Evolutionary conservation across 1,140 invertebrate genomes (phyloP), one percentile per base, ranked within the genome.

Genomic region (Bombus difficillimus): DNA sequence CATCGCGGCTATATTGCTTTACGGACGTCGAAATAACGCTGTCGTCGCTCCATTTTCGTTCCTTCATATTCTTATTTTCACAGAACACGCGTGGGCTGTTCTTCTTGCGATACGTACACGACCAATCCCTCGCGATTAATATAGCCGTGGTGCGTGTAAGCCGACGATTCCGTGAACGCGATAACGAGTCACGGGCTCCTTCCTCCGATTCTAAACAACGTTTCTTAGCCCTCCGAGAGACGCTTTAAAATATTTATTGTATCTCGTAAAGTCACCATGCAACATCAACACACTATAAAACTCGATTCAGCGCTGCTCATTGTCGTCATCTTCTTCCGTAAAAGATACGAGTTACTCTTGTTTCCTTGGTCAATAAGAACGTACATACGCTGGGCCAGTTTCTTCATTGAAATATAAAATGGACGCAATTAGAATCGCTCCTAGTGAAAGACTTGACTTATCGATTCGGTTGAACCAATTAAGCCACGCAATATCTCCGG

Each of bases 31-130:
- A 84, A 87, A 85, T 88, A 88, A 88, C 85, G 68, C 73, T 87
- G 81, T 88, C 82, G 74, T 74, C 79, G 47, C 66, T 41, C 66
- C 64, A 81, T 43, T 68, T 41, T 47, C 57, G 71, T 80, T 76
- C 34, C 57, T 77, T 64, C n/a, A 32, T 41, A 77, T 84, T 81
- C 80, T 88, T 88, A 88, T 84, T 88, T 88, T 84, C 86, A 80
- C 73, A 74, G 80, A 62, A 72, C 66, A 59, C 75, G 75, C 86
- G 87, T 88, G 85, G 85, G 86, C 76, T n/a, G 68, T 69, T 12
- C 25, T 39, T 59, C 41, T 71, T 41, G n/a, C 43, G 72, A 41
- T 8, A 73, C n/a, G 32, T 77, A 75, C 53, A 57, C 86, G n/a
- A 76, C 32, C 85, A 37, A 79, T n/a, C 25, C 57, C 43, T 39